phyloP scores from a whole-genome alignment of 2,797 vertebrate genomes.

The Centroberyx gerrardi region DNA sequence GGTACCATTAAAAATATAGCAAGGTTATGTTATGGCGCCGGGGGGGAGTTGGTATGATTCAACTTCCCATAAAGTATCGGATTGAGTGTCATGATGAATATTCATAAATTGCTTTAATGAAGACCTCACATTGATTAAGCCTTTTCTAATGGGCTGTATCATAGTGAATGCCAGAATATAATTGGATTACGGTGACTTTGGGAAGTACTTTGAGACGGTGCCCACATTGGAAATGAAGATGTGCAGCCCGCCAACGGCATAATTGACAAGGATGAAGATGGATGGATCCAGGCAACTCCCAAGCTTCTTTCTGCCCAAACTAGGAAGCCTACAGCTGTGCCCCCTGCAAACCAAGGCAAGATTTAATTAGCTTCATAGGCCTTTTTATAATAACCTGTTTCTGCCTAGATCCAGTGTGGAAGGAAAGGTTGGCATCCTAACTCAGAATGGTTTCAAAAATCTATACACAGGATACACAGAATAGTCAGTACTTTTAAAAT shows the following conservation, averaged over 20 bases:
- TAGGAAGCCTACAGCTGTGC: slow-evolving; percentile 61
- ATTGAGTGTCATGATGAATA: slow-evolving; percentile 76
- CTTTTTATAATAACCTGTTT: slow-evolving; percentile 35
- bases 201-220: slow-evolving; percentile 81
- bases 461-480: neutral
- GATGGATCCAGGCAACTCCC: slow-evolving; percentile 73
- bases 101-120: slow-evolving; percentile 81
- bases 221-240: slow-evolving; percentile 80
- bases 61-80: slow-evolving; percentile 67
- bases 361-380: slow-evolving; percentile 66
- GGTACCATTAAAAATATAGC: slow-evolving; percentile 57
- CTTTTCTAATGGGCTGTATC: slow-evolving; percentile 79
- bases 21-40: slow-evolving; percentile 68
- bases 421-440: neutral
- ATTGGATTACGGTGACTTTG: slow-evolving; percentile 85
- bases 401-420: slow-evolving; percentile 12
- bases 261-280: slow-evolving; percentile 85
- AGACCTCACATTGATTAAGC: slow-evolving; percentile 82
- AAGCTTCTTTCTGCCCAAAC: slow-evolving; percentile 60
- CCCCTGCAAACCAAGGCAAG: slow-evolving; percentile 27
- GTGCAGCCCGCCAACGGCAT: slow-evolving; percentile 69
- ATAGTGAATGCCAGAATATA: slow-evolving; percentile 72
- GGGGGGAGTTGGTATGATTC: slow-evolving; percentile 51
- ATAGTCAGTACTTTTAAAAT: neutral
- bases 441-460: slow-evolving; percentile 16